Evolutionary conservation across 2,888 invertebrate genomes (phyloP), one percentile per base, ranked within the genome.

Genomic region (Microplitis deprimator): DNA sequence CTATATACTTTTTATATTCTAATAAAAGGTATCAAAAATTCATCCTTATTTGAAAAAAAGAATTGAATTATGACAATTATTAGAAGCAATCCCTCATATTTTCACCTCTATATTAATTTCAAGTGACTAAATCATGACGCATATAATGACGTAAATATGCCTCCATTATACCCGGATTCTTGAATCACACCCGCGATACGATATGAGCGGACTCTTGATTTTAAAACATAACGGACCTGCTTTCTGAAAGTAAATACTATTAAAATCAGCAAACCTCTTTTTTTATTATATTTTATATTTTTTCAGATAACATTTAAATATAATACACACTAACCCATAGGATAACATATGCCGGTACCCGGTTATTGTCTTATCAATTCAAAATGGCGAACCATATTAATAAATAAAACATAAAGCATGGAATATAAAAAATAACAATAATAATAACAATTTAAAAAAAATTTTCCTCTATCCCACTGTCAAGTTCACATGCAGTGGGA

Each of bases 401-500:
- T 50, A 50, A 50, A 50, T 50, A 50, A 50, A 50, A 50, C 50
- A 50, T 50, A 13, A 50, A 29, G 4, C 29, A 29, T 29, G 29
- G 3, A 2, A 10, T 50, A 50, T 50, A 50, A 50, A 10, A 50
- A 50, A 50, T 50, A 50, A 50, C 8, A 50, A 50, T 50, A 50
- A 20, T 20, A 20, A 20, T 20, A 50, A 50, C 50, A 13, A 50
- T 8, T 50, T 13, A 50, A 13, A 50, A 50, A 50, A 50, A 10
- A 50, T 10, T 50, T 10, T 50, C 13, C 50, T 50, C 10, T 13
- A 4, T 65, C 38, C 65, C 65, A 65, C 38, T 65, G 65, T 65
- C 65, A 65, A 65, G 65, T 65, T 65, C 65, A 29, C 65, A 65
- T 65, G 38, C 8, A 10, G 62, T 13, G n/a, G 17, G 62, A 65